Evolutionary conservation across 1,140 invertebrate species (phyloP).

Genomic region (Bilobella aurantiaca): DNA sequence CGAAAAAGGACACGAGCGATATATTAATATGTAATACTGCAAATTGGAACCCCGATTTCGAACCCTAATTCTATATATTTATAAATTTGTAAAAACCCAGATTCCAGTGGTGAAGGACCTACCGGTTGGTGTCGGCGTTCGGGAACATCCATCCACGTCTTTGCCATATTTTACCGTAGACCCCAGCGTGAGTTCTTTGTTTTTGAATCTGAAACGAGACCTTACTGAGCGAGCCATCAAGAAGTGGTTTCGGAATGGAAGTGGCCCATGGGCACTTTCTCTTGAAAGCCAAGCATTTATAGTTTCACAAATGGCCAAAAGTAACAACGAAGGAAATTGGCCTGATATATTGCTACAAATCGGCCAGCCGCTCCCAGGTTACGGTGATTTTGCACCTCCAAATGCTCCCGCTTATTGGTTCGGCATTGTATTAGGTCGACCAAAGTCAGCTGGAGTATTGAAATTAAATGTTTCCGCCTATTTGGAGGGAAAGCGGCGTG

Average conservation of each 20-base stretch:
- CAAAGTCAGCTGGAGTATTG: not conserved
- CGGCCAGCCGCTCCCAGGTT: not conserved
- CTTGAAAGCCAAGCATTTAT: not conserved
- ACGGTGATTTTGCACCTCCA: not conserved
- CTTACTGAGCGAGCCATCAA: not conserved
- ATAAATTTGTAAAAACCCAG: no score
- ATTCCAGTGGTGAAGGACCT: conserved; percentile 35
- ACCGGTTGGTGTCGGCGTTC: conserved; percentile 40
- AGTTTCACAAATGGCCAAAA: not conserved
- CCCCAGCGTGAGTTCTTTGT: not conserved
- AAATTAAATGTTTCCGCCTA: not conserved
- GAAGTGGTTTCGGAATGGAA: not conserved
- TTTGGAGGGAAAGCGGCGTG: not conserved
- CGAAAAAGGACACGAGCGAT: no score
- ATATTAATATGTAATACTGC: no score
- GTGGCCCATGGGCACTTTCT: no score
- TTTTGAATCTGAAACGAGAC: not conserved
- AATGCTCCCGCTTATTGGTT: not conserved
- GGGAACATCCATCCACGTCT: not conserved
- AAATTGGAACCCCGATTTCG: no score
- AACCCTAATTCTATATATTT: no score
- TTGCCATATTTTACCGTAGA: not conserved
- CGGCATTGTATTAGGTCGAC: not conserved
- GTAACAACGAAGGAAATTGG: not conserved
- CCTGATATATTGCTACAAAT: not conserved